Conservation (phyloP, 2,888 invertebrate genomes). For the Yponomeuta cagnagella region DNA sequence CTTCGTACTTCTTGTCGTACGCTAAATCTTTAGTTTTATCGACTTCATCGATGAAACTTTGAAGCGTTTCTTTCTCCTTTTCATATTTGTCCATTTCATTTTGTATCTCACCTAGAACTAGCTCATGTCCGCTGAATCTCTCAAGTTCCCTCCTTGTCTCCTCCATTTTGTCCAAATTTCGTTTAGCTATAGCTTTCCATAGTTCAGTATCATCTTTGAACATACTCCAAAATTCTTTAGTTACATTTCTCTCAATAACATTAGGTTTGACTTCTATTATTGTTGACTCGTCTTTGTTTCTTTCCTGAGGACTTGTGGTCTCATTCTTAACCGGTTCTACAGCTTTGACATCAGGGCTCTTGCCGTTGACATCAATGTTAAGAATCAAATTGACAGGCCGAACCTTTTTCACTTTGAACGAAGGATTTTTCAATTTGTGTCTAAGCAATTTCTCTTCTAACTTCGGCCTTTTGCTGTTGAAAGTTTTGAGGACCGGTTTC, state of each 20-base stretch:
- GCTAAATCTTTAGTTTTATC: conserved; percentile 58
- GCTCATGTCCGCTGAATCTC: conserved; percentile 62
- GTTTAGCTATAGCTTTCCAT: conserved; percentile 66
- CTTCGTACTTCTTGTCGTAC: conserved; percentile 65
- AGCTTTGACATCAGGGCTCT: conserved; percentile 6
- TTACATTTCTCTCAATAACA: conserved; percentile 7
- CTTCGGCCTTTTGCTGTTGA: conserved; percentile 29
- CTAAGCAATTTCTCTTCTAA: conserved; percentile 29
- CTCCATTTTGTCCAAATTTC: conserved; percentile 66
- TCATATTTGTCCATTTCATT: conserved; percentile 52
- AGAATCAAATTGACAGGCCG: conserved; percentile 47
- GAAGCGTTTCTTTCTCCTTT: conserved; percentile 52
- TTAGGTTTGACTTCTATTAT: conserved; percentile 13
- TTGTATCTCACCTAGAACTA: conserved; percentile 56
- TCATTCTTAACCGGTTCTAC: conserved; percentile 9
- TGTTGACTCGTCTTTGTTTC: conserved; percentile 42
- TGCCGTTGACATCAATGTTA: conserved; percentile 34
- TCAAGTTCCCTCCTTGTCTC: conserved; percentile 62
- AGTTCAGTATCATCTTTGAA: conserved; percentile 67
- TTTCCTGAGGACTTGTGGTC: conserved; percentile 36
- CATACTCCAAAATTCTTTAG: conserved; percentile 54
- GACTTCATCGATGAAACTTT: conserved; percentile 62
- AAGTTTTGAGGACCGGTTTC: conserved; percentile 31
- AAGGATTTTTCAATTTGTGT: conserved; percentile 46
- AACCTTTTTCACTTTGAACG: conserved; percentile 58